Evolutionary conservation across 2,113 vertebrate species (phyloP).

Genomic region (Tachuris rubrigastra): DNA sequence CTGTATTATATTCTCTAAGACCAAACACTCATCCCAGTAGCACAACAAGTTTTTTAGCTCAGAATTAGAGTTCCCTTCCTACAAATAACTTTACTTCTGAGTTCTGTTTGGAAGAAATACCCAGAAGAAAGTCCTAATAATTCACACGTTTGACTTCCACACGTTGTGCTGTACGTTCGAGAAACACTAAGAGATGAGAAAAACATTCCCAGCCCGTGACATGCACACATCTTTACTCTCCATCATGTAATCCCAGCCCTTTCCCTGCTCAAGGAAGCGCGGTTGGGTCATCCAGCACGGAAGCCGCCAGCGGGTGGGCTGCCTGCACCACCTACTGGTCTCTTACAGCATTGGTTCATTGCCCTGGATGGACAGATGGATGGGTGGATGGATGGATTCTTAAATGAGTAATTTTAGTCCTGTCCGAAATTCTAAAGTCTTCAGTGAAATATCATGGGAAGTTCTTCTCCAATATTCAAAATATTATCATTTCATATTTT

Average conservation of each 20-base stretch:
- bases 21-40: background rate
- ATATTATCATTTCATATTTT: background rate
- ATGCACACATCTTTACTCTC: background rate
- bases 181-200: background rate
- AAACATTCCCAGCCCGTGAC: background rate
- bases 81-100: background rate
- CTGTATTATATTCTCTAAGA: background rate
- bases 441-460: background rate
- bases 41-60: background rate
- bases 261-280: rapidly evolving
- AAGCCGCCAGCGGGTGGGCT: background rate
- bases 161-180: rapidly evolving
- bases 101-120: background rate
- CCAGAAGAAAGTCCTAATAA: background rate
- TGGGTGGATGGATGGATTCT: background rate
- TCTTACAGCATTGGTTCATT: background rate
- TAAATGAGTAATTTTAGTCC: background rate
- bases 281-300: rapidly evolving
- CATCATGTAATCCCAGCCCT: rapidly evolving
- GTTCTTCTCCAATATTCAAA: background rate
- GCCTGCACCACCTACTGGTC: slow-evolving; percentile 32
- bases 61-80: background rate
- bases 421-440: background rate
- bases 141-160: rapidly evolving
- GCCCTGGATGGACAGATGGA: background rate